Percentiles rank a stretch among this genome's conserved stretches.
Evolutionary conservation across 1,140 invertebrate genomes (phyloP).

Genomic region (Drosophila dunni): DNA sequence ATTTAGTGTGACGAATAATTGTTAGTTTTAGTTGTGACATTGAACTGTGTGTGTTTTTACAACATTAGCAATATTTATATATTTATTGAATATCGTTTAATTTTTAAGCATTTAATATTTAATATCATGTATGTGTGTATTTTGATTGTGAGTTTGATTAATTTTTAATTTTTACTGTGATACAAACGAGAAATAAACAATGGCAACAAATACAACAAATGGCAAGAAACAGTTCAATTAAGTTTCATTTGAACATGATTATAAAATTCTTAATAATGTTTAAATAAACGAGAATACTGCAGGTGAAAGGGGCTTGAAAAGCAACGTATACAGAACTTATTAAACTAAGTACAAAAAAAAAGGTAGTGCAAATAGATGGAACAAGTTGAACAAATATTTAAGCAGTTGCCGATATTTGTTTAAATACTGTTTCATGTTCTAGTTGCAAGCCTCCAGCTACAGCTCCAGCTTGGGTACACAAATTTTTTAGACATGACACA

Average conservation of each 20-base stretch:
- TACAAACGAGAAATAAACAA: slow-evolving; percentile 64
- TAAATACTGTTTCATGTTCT: slow-evolving; percentile 5
- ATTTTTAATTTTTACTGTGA: slow-evolving; percentile 81
- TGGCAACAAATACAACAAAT: slow-evolving; percentile 61
- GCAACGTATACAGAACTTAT: slow-evolving; percentile 44
- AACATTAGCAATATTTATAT: slow-evolving; percentile 46
- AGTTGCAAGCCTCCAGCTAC: slow-evolving; percentile 17
- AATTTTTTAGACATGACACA: slow-evolving; percentile 62
- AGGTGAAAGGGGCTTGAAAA: slow-evolving; percentile 31
- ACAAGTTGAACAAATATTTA: slow-evolving; percentile 31
- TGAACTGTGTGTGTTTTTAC: slow-evolving; percentile 52
- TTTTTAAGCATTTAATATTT: slow-evolving; percentile 72
- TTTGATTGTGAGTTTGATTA: slow-evolving; percentile 78
- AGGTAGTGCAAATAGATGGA: background rate
- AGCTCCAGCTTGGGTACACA: background rate
- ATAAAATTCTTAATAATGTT: background rate
- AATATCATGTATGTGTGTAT: slow-evolving; percentile 72
- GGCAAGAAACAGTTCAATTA: slow-evolving; percentile 9
- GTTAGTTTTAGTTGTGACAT: slow-evolving; percentile 53
- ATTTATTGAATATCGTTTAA: slow-evolving; percentile 68
- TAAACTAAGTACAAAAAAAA: background rate
- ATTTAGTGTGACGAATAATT: slow-evolving; percentile 36
- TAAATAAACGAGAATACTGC: slow-evolving; percentile 22
- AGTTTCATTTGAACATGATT: background rate
- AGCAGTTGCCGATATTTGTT: slow-evolving; percentile 10